Base-by-base conservation (phyloP, 2,888 invertebrate genomes). In the Heliconius charithonia region DNA sequence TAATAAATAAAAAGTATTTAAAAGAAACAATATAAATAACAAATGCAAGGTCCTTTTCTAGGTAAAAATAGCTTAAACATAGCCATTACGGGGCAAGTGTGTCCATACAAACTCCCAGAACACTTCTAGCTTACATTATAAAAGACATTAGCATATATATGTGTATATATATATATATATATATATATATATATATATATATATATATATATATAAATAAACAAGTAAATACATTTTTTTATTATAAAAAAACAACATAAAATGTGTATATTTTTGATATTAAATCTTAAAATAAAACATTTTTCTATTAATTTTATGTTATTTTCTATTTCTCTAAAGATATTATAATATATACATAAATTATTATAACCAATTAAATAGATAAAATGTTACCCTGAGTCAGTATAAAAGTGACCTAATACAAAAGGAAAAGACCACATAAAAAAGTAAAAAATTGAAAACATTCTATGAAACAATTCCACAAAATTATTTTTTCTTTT, bases 91-190 rank as follows among this genome's bases (percentile, higher is more conserved):
- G 72, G 75, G 71, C 75, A 75, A 75, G 75, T 75, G 75, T 75
- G 75, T 67, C 66, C 75, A 73, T 62, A 73, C 37, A 32, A 75
- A 51, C 45, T 75, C 75, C 79, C 79, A 79, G 76, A 73, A 79
- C 79, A 79, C 79, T 32, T 79, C 63, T 76, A 79, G 74, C 76
- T 29, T 65, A 63, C 41, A 65, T 22, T 32, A 51, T 56, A 10
- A 10, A 22, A 37, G 19, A 62, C 22, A 25, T 32, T 37, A 67
- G 37, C 37, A 10, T 37, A 37, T 67, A 12, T 9, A n/a, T n/a
- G n/a, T n/a, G n/a, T n/a, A n/a, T n/a, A n/a, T n/a, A n/a, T n/a
- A n/a, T n/a, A n/a, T n/a, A n/a, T n/a, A n/a, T n/a, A n/a, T n/a
- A n/a, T n/a, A n/a, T n/a, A n/a, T n/a, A n/a, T n/a, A n/a, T n/a